These are phyloP conservation scores for Seira sanloemensis DNA, from an alignment of 2,888 invertebrate species.

Conservation along the genomic window DNA sequence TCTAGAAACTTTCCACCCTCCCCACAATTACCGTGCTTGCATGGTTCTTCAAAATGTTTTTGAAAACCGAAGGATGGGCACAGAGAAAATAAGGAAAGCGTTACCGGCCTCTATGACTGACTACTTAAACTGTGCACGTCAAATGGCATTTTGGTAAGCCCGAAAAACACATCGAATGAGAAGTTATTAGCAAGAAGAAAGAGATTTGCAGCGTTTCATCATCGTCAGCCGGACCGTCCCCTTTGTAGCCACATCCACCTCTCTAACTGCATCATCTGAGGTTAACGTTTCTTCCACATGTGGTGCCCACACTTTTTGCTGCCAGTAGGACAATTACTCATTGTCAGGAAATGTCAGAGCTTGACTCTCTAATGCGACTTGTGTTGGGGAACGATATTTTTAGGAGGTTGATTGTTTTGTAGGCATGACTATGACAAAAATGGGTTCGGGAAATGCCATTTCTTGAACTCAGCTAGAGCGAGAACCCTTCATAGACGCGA, in stretches of 20 bases:
- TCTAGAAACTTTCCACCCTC: too few species aligned
- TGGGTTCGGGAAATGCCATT: neutral
- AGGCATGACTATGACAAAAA: neutral
- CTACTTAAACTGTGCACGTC: neutral
- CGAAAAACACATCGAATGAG: too few species aligned
- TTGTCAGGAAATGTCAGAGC: slow-evolving; percentile 58
- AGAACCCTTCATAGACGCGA: too few species aligned
- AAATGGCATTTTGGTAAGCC: too few species aligned
- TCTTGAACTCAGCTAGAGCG: neutral
- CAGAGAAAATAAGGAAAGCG: neutral
- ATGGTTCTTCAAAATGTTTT: neutral
- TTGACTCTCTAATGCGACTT: slow-evolving; percentile 30
- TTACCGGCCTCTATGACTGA: neutral
- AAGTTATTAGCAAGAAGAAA: too few species aligned
- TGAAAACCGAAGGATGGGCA: neutral
- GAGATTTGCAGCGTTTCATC: neutral
- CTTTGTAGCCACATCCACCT: neutral
- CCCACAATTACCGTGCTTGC: neutral
- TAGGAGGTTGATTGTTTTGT: slow-evolving; percentile 55
- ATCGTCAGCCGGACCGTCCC: neutral
- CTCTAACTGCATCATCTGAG: neutral
- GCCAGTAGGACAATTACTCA: slow-evolving; percentile 44
- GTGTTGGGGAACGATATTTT: slow-evolving; percentile 34
- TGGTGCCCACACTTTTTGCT: neutral
- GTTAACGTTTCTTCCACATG: neutral